Evolutionary conservation across 2,888 invertebrate species (phyloP), one percentile per base, ranked within the genome.

Genomic region (Pogonocherus hispidulus): DNA sequence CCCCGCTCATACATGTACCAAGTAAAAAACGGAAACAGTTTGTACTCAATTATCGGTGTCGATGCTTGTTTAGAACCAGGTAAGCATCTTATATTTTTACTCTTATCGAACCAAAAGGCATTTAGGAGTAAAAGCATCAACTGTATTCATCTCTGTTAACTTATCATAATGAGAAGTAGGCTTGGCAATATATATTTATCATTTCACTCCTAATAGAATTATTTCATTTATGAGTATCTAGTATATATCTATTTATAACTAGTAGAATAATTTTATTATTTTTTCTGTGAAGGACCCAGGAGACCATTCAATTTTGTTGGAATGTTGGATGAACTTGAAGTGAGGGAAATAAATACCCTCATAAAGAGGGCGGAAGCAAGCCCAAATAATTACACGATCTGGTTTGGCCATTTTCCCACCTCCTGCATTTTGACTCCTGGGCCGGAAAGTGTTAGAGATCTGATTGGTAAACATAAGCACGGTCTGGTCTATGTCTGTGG

Each of bases 221-320:
- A n/a, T n/a, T n/a, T n/a, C n/a, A n/a, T n/a, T n/a, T n/a, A n/a
- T n/a, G n/a, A n/a, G n/a, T n/a, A n/a, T n/a, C n/a, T n/a, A n/a
- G n/a, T n/a, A n/a, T n/a, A n/a, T n/a, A n/a, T n/a, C n/a, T n/a
- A n/a, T n/a, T n/a, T n/a, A n/a, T n/a, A n/a, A n/a, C n/a, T n/a
- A n/a, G n/a, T n/a, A n/a, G n/a, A n/a, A n/a, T n/a, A n/a, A n/a
- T n/a, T n/a, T n/a, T n/a, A n/a, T n/a, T n/a, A n/a, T 18, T 59
- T 22, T 3, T 22, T 4, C 37, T 56, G 66, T 65, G 4, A 18
- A 78, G 78, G 78, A 5, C 91, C 95, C 8, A 90, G 92, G 74
- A 86, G 96, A 75, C 96, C 96, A 1, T 96, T 96, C 81, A 97
- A 97, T 87, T 97, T 97, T 83, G 92, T 97, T 79, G 97, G 97